Evolutionary conservation across 1,140 invertebrate species (phyloP).

Genomic region (Dinothrombium tinctorium): DNA sequence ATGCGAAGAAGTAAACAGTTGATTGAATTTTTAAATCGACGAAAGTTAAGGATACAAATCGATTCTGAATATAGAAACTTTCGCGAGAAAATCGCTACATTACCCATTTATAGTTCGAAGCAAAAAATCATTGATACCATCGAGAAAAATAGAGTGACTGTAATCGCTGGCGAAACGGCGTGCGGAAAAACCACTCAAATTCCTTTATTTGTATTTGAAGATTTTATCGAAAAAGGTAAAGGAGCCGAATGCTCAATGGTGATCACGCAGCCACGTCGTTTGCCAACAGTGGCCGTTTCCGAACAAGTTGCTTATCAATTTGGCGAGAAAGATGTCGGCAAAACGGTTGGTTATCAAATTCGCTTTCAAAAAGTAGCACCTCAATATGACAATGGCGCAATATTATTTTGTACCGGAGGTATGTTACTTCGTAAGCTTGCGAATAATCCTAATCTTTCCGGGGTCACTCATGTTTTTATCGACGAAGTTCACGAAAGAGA

Average conservation of each 20-base stretch:
- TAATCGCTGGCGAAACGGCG: conserved; percentile 80
- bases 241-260: conserved; percentile 47
- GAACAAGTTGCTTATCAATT: conserved; percentile 44
- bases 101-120: background rate
- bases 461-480: conserved; percentile 68
- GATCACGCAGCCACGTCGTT: conserved; percentile 60
- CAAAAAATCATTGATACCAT: background rate
- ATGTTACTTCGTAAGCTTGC: conserved; percentile 39
- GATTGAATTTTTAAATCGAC: no score
- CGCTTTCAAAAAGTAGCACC: conserved; percentile 32
- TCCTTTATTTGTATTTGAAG: conserved; percentile 85
- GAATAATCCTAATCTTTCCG: conserved; percentile 28
- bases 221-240: conserved; percentile 22
- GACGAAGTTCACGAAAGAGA: conserved; percentile 87
- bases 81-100: no score
- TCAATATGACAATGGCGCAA: conserved; percentile 43
- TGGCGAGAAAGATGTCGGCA: conserved; percentile 44
- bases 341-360: conserved; percentile 59
- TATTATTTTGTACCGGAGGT: conserved; percentile 62
- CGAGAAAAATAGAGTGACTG: conserved; percentile 42
- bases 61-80: no score
- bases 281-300: conserved; percentile 58
- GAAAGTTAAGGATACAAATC: no score
- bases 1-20: no score
- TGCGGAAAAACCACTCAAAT: conserved; percentile 52